Conservation (phyloP, 1,140 invertebrate genomes). For the Ceratina calcarata region DNA sequence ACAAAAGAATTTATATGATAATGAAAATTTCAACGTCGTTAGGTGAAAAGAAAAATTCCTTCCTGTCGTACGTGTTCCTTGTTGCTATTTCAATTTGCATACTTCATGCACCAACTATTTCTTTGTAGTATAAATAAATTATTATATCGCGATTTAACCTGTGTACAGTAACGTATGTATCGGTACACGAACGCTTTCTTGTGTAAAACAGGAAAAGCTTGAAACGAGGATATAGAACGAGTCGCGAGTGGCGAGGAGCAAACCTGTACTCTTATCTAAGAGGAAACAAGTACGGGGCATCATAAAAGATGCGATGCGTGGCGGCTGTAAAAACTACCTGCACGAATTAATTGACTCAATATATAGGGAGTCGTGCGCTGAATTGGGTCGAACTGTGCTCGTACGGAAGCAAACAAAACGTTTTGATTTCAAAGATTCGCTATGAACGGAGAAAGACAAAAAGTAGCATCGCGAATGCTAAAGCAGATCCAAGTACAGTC, state of each 20-base stretch:
- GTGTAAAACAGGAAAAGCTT: constrained; percentile 15
- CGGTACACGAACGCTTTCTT: neutral
- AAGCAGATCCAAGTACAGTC: neutral
- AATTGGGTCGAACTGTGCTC: constrained; percentile 48
- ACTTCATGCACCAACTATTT: neutral
- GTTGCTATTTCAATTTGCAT: neutral
- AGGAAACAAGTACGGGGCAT: constrained; percentile 37
- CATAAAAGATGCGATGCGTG: constrained; percentile 40
- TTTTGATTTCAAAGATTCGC: constrained; percentile 8
- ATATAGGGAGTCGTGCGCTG: constrained; percentile 33
- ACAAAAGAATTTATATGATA: neutral
- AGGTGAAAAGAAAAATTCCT: too few relatives aligned
- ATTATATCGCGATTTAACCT: neutral
- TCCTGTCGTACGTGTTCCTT: neutral
- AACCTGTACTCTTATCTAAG: constrained; percentile 32
- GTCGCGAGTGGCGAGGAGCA: neutral
- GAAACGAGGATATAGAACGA: constrained; percentile 1
- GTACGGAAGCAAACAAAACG: neutral
- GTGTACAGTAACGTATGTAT: too few relatives aligned
- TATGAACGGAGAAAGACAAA: constrained; percentile 28
- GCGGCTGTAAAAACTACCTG: constrained; percentile 53
- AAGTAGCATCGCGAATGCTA: neutral
- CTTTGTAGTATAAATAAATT: neutral
- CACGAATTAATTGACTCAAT: constrained; percentile 60
- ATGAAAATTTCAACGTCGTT: too few relatives aligned